phyloP scores from a whole-genome alignment of 2,797 vertebrate genomes.

The Apogon hyalosoma region DNA sequence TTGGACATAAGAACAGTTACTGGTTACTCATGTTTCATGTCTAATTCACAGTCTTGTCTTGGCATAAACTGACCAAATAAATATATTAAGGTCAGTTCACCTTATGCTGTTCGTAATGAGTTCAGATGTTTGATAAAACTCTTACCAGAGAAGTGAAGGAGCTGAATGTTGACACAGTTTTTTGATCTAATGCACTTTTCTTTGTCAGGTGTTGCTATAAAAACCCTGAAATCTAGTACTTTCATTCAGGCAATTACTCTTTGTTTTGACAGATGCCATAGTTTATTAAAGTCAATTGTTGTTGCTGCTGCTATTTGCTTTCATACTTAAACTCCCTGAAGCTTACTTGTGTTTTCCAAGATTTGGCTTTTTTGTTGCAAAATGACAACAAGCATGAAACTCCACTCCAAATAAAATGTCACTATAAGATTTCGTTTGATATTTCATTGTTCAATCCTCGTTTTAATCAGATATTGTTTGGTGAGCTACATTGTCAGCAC shows the following conservation, averaged over 20 bases:
- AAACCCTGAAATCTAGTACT: too few relatives aligned
- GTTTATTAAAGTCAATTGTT: background rate
- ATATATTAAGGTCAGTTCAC: too few relatives aligned
- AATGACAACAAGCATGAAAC: background rate
- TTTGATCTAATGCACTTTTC: too few relatives aligned
- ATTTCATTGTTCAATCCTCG: too few relatives aligned
- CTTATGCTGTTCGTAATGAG: too few relatives aligned
- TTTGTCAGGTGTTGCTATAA: too few relatives aligned
- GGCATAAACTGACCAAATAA: background rate
- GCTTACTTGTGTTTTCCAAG: background rate
- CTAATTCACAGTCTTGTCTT: background rate
- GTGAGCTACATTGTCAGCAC: slow-evolving; percentile 12
- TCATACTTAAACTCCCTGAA: background rate
- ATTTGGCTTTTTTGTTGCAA: slow-evolving; percentile 1
- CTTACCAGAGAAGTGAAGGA: too few relatives aligned
- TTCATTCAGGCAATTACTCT: too few relatives aligned
- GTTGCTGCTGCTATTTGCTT: background rate
- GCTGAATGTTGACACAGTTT: too few relatives aligned
- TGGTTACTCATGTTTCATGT: background rate
- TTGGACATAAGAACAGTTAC: slow-evolving; percentile 6
- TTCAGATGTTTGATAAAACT: too few relatives aligned
- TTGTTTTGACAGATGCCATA: slow-evolving; percentile 4
- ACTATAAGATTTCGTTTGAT: background rate
- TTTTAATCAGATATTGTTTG: too few relatives aligned
- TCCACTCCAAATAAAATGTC: background rate